Base-by-base conservation (phyloP, 2,888 invertebrate species). In the Autographa gamma region DNA sequence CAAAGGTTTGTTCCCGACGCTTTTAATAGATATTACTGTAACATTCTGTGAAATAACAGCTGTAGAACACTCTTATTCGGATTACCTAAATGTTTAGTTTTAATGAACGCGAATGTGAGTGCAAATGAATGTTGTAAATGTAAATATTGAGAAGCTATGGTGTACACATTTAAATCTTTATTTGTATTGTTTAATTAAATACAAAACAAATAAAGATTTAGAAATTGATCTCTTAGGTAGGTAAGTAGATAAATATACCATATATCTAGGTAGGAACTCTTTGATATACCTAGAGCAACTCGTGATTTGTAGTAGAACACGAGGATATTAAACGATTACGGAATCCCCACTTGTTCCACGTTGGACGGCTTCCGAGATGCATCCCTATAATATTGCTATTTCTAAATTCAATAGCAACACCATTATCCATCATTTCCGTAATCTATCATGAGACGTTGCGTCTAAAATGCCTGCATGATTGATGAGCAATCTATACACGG, bases 41-140 rank as follows among this genome's bases (percentile, higher is more conserved):
- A 63, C 66, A 68, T 65, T 74, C 66, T 60, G 18, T 56, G 64
- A 73, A 71, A 61, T 66, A 54, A 64, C 58, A 71, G 63, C 48
- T 71, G 65, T 67, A 66, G 31, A 73, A 74, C 41, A 69, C 66
- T 72, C 70, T 74, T 69, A 76, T 79, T 80, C 69, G 41, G 65
- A 76, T 79, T 72, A 66, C 65, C 76, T 69, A 63, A 76, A 79
- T 79, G 74, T 79, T 79, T 78, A 79, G 69, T 52, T 60, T 73
- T 77, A 71, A 74, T 74, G 66, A 74, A 63, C 70, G 62, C 48
- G 56, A 72, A 76, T 73, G 58, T 66, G 60, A 80, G 71, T 74
- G 69, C 67, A 75, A 71, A 79, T 73, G 41, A 60, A 63, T 65
- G 63, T 58, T 69, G 19, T 59, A 43, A 66, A 63, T 73, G 66